phyloP scores from a whole-genome alignment of 2,797 vertebrate species.

The Clarias pachynema region DNA sequence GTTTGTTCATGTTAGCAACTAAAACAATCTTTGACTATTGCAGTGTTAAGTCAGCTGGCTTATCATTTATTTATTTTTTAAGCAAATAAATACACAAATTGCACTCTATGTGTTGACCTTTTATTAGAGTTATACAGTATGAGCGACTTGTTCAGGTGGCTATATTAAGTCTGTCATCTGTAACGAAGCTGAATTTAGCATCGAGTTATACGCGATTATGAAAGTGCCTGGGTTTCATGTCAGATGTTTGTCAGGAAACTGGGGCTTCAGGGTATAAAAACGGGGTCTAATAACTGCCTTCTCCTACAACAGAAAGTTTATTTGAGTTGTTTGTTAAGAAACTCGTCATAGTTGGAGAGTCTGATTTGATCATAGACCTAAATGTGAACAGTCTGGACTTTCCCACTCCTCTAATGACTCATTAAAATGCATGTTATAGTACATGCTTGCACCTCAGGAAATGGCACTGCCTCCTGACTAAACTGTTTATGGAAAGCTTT shows the following conservation, averaged over 20 bases:
- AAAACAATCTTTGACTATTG: not conserved
- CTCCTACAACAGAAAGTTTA: not conserved
- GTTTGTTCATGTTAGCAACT: not conserved
- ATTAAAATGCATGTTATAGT: not conserved
- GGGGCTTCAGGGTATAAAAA: not conserved
- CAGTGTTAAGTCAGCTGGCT: not conserved
- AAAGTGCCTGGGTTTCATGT: not conserved
- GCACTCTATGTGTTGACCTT: not conserved
- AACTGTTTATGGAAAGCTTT: constrained; percentile 25
- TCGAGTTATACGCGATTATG: not conserved
- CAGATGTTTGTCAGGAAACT: constrained; percentile 11
- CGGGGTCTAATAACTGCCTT: not conserved
- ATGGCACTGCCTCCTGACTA: not conserved
- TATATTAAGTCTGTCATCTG: constrained; percentile 15
- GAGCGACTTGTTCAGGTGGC: constrained; percentile 4
- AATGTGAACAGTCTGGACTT: not conserved
- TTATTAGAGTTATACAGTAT: constrained; percentile 2
- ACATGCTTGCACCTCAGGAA: constrained; percentile 12
- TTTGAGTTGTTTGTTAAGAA: not conserved
- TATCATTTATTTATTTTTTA: not conserved
- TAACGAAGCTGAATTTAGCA: constrained; percentile 25
- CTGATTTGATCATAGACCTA: not conserved
- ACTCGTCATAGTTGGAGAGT: not conserved
- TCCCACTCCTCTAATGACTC: not conserved
- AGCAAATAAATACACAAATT: not conserved